Evolutionary conservation across 1,140 invertebrate genomes (phyloP), one percentile per base, ranked within the genome.

Genomic region (Eupeodes corollae): DNA sequence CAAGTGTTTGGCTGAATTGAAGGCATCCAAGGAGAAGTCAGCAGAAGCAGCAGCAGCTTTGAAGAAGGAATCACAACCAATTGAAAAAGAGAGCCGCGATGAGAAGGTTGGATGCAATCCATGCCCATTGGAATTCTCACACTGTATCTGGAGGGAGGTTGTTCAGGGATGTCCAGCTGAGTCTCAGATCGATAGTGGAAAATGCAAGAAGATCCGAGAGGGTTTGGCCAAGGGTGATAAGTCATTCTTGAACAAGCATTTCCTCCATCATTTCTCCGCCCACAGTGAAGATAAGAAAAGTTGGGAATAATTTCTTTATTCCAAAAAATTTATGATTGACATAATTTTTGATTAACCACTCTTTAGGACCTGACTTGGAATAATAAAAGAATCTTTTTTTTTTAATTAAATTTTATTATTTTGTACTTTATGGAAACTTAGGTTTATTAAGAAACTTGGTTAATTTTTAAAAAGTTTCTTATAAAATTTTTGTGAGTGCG

Each of bases 61-160:
- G 6, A 14, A 15, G 6, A 39, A 41, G 16, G 35, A 44, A 46
- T 26, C 21, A 26, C 26, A 44, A 46, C 8, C 21, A 26, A 5
- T 26, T 3, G 21, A 26, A 26, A 26, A 26, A 26, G 21, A 26
- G 8, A 26, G 21, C 21, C 3, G 21, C 3, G 21, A 26, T 5
- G 21, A 26, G 8, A 26, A 26, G 8, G 21, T 26, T 8, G 21
- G 21, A 26, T 52, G 51, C 41, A 50, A 44, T 39, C 44, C 33
- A 39, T 14, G 6, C 16, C 44, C 51, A 5, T 34, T 52, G 26
- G 18, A 48, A 40, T 48, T 52, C 16, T 35, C 40, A 16, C 35
- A 46, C 11, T 52, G 51, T 16, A 38, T 52, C 9, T 52, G 48
- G 44, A 34, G 48, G 21, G 44, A 52, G 42, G 46, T 41, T 19